phyloP scores from a whole-genome alignment of 1,140 invertebrate species.

The Mercenaria mercenaria region DNA sequence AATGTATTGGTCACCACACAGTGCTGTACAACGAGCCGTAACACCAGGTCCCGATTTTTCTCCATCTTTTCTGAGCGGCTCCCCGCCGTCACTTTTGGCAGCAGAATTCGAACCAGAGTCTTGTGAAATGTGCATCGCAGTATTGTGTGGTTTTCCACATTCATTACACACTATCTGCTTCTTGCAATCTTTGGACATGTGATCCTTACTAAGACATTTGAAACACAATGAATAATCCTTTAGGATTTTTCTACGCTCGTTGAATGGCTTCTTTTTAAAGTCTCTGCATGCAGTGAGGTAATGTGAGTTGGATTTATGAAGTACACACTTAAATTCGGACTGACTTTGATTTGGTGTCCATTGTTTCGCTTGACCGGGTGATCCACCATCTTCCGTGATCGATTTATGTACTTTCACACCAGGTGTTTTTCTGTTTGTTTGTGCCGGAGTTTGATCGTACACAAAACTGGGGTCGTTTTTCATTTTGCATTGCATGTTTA shows the following conservation, averaged over 20 bases:
- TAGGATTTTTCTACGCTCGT: neutral
- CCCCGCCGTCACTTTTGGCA: neutral
- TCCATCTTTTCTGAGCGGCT: neutral
- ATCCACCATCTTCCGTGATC: conserved; percentile 3
- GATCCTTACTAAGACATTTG: neutral
- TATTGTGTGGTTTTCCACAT: neutral
- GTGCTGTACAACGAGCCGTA: conserved; percentile 6
- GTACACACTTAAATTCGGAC: conserved; percentile 9
- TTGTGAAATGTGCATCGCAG: neutral
- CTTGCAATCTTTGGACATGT: neutral
- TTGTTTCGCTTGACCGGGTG: conserved; percentile 9
- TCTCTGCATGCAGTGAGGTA: neutral
- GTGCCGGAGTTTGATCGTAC: neutral
- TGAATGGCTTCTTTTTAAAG: neutral
- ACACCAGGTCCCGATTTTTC: neutral
- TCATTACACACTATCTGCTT: neutral
- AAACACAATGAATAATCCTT: neutral
- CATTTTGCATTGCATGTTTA: neutral
- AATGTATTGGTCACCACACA: conserved; percentile 30
- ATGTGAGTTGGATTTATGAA: conserved; percentile 14
- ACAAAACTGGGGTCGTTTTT: conserved; percentile 60
- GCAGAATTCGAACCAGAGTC: neutral
- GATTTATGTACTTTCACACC: conserved; percentile 20
- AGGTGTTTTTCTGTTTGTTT: neutral
- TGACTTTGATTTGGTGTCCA: conserved; percentile 15